Evolutionary conservation across 2,797 vertebrate species (phyloP), one percentile per base, ranked within the genome.

Genomic region (Mormyrops boulengeri): DNA sequence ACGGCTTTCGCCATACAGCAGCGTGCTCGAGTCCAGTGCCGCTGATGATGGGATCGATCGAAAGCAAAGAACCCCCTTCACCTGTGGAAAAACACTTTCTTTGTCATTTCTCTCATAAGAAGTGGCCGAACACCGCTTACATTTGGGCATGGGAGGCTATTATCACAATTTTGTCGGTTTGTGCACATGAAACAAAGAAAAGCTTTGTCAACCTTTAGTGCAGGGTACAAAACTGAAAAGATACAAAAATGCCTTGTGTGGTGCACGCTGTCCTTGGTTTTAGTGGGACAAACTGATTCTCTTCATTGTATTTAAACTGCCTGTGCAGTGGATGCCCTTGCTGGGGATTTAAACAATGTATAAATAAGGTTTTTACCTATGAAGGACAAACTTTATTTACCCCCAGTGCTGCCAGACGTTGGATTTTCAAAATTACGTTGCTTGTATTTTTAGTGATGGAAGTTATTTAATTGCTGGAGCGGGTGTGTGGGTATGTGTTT

Each of bases 321-420:
- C 90, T 41, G 66, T 84, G 84, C 92, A 92, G 89, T 90, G 92
- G 91, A 90, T 91, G 88, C 88, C 89, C 52, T 88, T 91, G 62
- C 86, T 80, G 50, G 85, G 87, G 53, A 87, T 57, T 88, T 85
- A 55, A 73, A 89, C 82, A 89, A 77, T 57, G 30, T 87, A 60
- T 87, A 50, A 52, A 87, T 88, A 69, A 69, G 53, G 88, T n/a
- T 66, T 85, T 90, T 88, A 89, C 47, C 89, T 26, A 88, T 91
- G 66, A 91, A 91, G 88, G 90, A 90, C 89, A 91, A 84, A 91
- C 80, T 89, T 73, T 34, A 90, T 92, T 91, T 90, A 60, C 88
- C 88, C 30, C 60, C 87, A 69, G n/a, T 89, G 49, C 73, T 82
- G 87, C 80, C 86, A 85, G 52, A 89, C 41, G 49, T 57, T 77